These are phyloP conservation scores for Rhagophthalmus giganteus DNA, from an alignment of 2,888 invertebrate species.

Conservation along the genomic window DNA sequence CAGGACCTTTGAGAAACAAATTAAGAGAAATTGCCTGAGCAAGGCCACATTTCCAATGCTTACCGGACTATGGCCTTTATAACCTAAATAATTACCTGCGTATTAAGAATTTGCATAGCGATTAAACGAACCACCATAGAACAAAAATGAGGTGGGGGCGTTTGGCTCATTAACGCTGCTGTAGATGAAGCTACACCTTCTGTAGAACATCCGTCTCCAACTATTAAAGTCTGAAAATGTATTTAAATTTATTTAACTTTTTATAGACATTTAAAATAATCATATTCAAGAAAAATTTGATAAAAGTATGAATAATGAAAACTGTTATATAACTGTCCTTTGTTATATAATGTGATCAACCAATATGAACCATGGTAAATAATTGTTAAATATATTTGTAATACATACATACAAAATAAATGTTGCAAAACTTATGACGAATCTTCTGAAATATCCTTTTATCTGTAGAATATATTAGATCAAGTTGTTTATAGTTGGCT, in stretches of 20 bases:
- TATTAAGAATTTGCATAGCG: constrained; percentile 91
- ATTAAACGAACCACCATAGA: constrained; percentile 94
- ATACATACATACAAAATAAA: constrained; percentile 17
- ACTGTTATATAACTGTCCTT: too few species aligned
- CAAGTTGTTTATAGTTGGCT: too few species aligned
- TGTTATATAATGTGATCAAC: too few species aligned
- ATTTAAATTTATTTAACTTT: too few species aligned
- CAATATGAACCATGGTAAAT: too few species aligned
- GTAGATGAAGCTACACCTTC: constrained; percentile 77
- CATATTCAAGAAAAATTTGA: too few species aligned
- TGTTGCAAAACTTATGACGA: constrained; percentile 3
- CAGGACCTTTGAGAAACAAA: too few species aligned
- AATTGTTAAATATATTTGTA: neutral
- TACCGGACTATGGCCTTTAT: too few species aligned
- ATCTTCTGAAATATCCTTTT: constrained; percentile 8
- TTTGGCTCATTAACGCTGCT: constrained; percentile 85
- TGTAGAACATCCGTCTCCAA: constrained; percentile 71
- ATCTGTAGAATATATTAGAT: constrained; percentile 1
- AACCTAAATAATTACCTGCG: constrained; percentile 73
- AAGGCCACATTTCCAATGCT: too few species aligned
- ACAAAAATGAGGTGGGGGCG: constrained; percentile 93
- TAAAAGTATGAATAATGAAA: too few species aligned
- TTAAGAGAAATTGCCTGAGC: too few species aligned
- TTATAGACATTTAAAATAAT: too few species aligned
- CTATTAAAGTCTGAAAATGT: constrained; percentile 68